Percentiles rank a stretch among this genome's conserved stretches.
Conservation (phyloP, 1,140 invertebrate genomes). For the Pemphigus obesinymphae region DNA sequence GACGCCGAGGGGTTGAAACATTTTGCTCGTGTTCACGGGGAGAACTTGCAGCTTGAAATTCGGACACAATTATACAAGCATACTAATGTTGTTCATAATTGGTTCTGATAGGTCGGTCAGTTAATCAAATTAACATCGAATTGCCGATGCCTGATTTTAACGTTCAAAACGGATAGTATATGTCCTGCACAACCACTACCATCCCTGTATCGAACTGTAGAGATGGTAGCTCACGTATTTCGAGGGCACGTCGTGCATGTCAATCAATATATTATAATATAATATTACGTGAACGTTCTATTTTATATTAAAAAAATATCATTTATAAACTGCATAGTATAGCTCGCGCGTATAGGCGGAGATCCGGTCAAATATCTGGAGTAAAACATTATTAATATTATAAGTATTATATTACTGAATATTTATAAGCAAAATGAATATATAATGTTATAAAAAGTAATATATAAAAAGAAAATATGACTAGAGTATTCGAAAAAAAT, state of each 20-base stretch:
- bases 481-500: too few relatives aligned
- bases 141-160: slow-evolving; percentile 1
- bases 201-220: neutral
- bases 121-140: neutral
- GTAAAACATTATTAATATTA: too few relatives aligned
- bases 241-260: neutral
- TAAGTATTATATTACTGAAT: too few relatives aligned
- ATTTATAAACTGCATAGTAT: too few relatives aligned
- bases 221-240: neutral
- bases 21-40: too few relatives aligned
- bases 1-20: neutral
- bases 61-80: neutral
- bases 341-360: too few relatives aligned
- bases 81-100: neutral
- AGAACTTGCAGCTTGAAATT: neutral
- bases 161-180: neutral
- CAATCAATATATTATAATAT: slow-evolving; percentile 6
- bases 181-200: neutral
- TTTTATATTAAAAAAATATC: too few relatives aligned
- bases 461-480: too few relatives aligned
- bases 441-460: too few relatives aligned
- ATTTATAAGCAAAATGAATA: too few relatives aligned
- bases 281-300: neutral
- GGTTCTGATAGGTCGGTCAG: neutral
- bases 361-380: too few relatives aligned